These are phyloP conservation scores for Drosophila pallidifrons DNA, from an alignment of 1,140 invertebrate genomes.

Conservation along the genomic window DNA sequence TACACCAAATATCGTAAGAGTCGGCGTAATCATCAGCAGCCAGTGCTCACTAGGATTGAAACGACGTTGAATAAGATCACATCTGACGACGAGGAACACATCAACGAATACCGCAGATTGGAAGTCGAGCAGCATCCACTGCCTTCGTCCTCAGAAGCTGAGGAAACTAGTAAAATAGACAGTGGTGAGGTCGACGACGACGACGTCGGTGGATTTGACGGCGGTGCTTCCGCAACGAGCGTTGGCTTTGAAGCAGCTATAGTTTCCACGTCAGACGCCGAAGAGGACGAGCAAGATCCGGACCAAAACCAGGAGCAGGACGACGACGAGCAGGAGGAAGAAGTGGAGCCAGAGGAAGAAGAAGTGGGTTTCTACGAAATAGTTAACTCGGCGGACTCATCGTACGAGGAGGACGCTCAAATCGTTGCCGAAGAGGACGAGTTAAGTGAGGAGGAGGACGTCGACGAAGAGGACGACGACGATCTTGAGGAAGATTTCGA, in stretches of 20 bases:
- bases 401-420: slow-evolving; percentile 76
- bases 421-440: slow-evolving; percentile 78
- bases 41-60: slow-evolving; percentile 38
- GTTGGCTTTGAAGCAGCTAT: slow-evolving; percentile 7
- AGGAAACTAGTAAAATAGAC: slow-evolving; percentile 27
- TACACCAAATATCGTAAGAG: slow-evolving; percentile 63
- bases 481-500: slow-evolving; percentile 74
- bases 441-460: slow-evolving; percentile 75
- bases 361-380: slow-evolving; percentile 75
- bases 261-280: slow-evolving; percentile 21
- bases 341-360: slow-evolving; percentile 61
- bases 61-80: slow-evolving; percentile 15
- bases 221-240: background rate
- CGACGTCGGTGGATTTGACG: background rate
- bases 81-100: slow-evolving; percentile 28
- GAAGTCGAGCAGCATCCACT: slow-evolving; percentile 2
- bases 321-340: slow-evolving; percentile 65
- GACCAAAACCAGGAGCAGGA: slow-evolving; percentile 61
- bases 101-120: slow-evolving; percentile 22
- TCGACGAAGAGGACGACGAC: slow-evolving; percentile 71
- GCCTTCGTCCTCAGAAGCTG: slow-evolving; percentile 21
- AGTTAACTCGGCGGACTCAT: slow-evolving; percentile 71
- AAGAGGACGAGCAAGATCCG: slow-evolving; percentile 57
- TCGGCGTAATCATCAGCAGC: slow-evolving; percentile 60
- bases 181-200: background rate